Conservation (phyloP, 2,888 invertebrate species). For the Spilarctia lutea region DNA sequence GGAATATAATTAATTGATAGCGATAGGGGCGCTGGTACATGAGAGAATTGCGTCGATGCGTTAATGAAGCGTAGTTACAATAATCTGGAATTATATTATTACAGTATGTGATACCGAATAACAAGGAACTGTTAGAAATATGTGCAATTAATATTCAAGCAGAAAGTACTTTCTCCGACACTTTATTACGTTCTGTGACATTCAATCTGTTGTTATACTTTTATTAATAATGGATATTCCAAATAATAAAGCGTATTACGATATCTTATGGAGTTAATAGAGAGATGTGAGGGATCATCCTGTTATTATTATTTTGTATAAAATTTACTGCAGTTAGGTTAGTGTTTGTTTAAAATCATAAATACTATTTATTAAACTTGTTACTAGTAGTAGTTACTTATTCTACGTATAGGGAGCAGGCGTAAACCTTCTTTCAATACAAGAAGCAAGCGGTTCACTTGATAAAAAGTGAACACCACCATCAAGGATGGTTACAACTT, state of each 20-base stretch:
- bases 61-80: slow-evolving; percentile 44
- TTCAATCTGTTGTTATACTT: background rate
- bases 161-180: background rate
- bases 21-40: slow-evolving; percentile 70
- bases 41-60: slow-evolving; percentile 36
- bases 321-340: background rate
- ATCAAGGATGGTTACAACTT: background rate
- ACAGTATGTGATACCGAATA: background rate
- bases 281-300: background rate
- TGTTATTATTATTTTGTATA: background rate
- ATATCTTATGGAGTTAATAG: background rate
- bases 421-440: too few relatives aligned
- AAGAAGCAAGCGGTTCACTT: too few relatives aligned
- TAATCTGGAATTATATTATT: slow-evolving; percentile 23
- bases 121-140: background rate
- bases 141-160: background rate
- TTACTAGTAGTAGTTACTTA: too few relatives aligned
- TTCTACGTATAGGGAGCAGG: too few relatives aligned
- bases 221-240: background rate
- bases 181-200: background rate
- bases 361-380: background rate
- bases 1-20: slow-evolving; percentile 80
- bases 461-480: background rate
- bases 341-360: background rate
- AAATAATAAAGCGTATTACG: background rate